phyloP scores from a whole-genome alignment of 2,888 invertebrate genomes.

The Melanostoma mellinum region DNA sequence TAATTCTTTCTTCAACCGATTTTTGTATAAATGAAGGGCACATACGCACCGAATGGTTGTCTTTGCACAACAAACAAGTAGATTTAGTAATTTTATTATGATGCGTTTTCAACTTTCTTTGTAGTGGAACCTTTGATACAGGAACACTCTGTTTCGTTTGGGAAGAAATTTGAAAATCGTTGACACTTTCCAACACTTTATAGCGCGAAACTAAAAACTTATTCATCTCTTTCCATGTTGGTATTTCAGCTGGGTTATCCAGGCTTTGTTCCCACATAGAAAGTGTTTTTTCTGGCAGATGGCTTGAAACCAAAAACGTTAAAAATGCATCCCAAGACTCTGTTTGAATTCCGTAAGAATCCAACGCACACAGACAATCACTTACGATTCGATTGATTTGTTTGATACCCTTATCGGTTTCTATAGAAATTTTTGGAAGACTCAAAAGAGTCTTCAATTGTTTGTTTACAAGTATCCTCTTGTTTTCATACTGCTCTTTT shows the following conservation, averaged over 20 bases:
- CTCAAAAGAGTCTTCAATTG: too few relatives aligned
- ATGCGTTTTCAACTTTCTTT: neutral
- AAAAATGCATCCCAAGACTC: conserved; percentile 27
- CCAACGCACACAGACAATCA: conserved; percentile 28
- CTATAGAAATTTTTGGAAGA: too few relatives aligned
- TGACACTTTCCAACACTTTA: conserved; percentile 10
- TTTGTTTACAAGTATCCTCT: too few relatives aligned
- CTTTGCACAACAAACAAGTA: conserved; percentile 3
- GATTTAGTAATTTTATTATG: neutral
- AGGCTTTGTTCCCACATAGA: neutral
- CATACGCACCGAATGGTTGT: conserved; percentile 14
- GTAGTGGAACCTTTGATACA: neutral
- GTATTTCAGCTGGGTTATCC: conserved; percentile 6
- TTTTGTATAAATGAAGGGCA: conserved; percentile 17
- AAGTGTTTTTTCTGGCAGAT: neutral
- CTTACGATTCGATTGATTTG: too few relatives aligned
- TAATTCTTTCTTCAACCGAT: conserved; percentile 3
- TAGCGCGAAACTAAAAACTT: conserved; percentile 4
- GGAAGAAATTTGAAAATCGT: neutral
- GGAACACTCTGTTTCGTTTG: neutral
- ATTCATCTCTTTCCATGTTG: conserved; percentile 21
- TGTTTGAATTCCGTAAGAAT: conserved; percentile 18
- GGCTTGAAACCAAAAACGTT: conserved; percentile 6
- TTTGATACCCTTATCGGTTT: too few relatives aligned
- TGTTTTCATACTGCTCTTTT: too few relatives aligned